Conservation (phyloP, 2,113 vertebrate species). For the Chaetorhynchus papuensis region DNA sequence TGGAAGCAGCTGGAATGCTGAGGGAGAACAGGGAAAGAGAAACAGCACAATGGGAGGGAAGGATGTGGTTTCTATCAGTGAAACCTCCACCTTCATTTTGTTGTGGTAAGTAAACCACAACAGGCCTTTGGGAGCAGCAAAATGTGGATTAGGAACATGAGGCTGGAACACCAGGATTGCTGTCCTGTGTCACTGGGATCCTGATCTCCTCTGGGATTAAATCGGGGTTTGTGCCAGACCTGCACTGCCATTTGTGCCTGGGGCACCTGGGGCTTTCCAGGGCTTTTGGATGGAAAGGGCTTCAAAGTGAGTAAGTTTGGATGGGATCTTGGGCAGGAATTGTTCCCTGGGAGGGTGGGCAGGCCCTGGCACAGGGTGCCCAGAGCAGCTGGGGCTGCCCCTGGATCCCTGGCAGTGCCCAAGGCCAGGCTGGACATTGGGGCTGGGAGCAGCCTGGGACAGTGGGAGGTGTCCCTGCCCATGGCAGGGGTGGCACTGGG, state of each 20-base stretch:
- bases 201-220: background rate
- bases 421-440: background rate
- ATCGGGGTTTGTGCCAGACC: background rate
- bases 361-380: background rate
- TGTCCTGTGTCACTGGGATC: rapidly evolving
- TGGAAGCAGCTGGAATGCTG: background rate
- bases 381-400: background rate
- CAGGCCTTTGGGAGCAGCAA: background rate
- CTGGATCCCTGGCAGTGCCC: background rate
- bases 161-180: background rate
- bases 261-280: background rate
- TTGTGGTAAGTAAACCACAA: background rate
- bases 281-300: background rate
- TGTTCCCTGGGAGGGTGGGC: background rate
- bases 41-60: rapidly evolving
- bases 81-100: background rate
- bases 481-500: rapidly evolving
- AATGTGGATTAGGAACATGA: rapidly evolving
- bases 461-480: background rate
- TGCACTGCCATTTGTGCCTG: background rate
- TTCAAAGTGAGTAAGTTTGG: background rate
- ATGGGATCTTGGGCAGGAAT: background rate
- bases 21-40: background rate
- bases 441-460: background rate
- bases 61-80: rapidly evolving